Evolutionary conservation across 2,113 vertebrate species (phyloP), one percentile per base, ranked within the genome.

Genomic region (Pipra filicauda): DNA sequence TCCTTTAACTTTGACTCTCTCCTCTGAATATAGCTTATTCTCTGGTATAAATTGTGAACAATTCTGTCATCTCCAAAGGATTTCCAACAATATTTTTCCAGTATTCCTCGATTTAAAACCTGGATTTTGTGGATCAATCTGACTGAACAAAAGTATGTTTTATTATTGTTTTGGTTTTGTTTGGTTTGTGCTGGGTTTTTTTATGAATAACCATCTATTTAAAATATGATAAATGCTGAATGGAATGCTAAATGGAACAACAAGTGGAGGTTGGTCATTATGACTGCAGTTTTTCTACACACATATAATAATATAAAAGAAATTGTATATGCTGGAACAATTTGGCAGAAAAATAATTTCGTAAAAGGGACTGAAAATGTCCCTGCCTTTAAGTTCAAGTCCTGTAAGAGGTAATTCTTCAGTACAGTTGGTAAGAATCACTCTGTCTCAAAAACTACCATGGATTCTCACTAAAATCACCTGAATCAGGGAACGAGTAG

Each of bases 361-460:
- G 65, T 73, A 85, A 95, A 81, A 0, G 1, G 43, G 37, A 72
- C 30, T 83, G 65, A 92, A 64, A 92, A 88, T 37, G 23, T 48
- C 48, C 30, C 37, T 48, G 10, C 12, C 11, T 33, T 71, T 23
- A 84, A 85, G 74, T 73, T 78, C 49, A 61, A 81, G 61, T 49
- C 12, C 33, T 37, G 49, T 65, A 48, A 95, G 66, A 89, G 57
- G 9, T 76, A 75, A 64, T 91, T 96, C 88, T 94, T 95, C 54
- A 76, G 31, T 81, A 31, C 31, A 43, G 44, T 43, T 59, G 88
- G 54, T 64, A 95, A 86, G 22, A 92, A 95, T 93, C 43, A 62
- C 35, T 85, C 33, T 21, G 15, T 67, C 46, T 95, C 76, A 85
- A 86, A 88, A 96, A 91, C 57, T n/a, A 43, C 44, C 41, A 83